phyloP scores from a whole-genome alignment of 2,797 vertebrate genomes.

The Eulemur rubriventer region DNA sequence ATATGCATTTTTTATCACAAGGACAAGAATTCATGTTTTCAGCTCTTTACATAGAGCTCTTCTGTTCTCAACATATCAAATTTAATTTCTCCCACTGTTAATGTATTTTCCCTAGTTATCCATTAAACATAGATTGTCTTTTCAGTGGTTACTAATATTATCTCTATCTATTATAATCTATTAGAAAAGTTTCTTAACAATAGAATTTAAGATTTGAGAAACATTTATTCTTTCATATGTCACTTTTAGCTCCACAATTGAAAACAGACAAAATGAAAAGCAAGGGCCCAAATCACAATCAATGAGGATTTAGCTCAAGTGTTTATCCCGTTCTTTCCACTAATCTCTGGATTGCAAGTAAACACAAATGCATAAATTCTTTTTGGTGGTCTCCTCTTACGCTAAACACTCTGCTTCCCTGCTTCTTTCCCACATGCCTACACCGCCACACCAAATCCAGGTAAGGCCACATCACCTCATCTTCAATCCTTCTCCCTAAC shows the following conservation, averaged over 20 bases:
- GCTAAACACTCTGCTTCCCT: not conserved
- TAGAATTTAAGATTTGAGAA: not conserved
- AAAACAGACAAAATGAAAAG: not conserved
- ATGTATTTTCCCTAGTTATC: not conserved
- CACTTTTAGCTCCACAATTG: not conserved
- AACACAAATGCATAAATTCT: not conserved
- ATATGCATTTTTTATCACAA: not conserved
- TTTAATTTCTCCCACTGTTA: not conserved
- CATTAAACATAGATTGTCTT: not conserved
- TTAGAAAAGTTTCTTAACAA: not conserved
- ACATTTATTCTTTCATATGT: not conserved
- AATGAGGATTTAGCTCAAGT: not conserved
- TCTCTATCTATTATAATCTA: not conserved
- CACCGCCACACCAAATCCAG: not conserved
- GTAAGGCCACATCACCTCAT: not conserved
- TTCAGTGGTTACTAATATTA: not conserved
- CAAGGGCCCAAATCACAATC: not conserved
- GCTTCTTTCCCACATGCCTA: not conserved
- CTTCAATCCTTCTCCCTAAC: not conserved
- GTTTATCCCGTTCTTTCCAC: not conserved
- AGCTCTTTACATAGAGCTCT: not conserved
- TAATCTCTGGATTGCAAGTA: not conserved
- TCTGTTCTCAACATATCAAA: not conserved
- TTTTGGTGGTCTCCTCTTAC: not conserved
- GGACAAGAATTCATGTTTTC: not conserved